phyloP scores from a whole-genome alignment of 2,113 vertebrate genomes.

The Danionella cerebrum region DNA sequence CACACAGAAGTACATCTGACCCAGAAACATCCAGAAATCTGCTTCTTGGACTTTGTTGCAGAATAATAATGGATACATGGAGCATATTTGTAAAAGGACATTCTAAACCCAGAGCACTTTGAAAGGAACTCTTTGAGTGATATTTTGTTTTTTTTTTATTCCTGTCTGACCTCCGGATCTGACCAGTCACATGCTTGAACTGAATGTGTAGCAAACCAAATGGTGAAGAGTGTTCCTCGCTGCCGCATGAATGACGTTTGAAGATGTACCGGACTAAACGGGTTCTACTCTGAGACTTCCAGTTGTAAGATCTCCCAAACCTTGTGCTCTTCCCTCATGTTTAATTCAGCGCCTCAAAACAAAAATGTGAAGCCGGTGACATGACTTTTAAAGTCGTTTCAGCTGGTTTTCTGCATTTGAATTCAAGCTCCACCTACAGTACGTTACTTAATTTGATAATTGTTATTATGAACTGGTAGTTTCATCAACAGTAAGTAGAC shows the following conservation, averaged over 20 bases:
- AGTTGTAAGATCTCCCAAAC: slow-evolving; percentile 19
- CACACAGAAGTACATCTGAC: slow-evolving; percentile 68
- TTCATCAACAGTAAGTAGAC: slow-evolving; percentile 13
- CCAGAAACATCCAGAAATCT: slow-evolving; percentile 51
- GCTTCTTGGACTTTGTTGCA: slow-evolving; percentile 58
- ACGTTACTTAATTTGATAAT: neutral
- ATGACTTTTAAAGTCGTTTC: slow-evolving; percentile 1
- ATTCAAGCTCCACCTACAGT: slow-evolving; percentile 4
- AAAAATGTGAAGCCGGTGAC: neutral
- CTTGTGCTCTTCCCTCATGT: slow-evolving; percentile 21
- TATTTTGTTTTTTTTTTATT: slow-evolving; percentile 39
- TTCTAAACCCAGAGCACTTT: slow-evolving; percentile 36
- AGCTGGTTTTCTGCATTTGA: slow-evolving; percentile 6
- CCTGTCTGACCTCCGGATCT: slow-evolving; percentile 15
- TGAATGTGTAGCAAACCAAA: slow-evolving; percentile 37
- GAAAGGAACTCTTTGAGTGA: slow-evolving; percentile 40
- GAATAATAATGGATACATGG: slow-evolving; percentile 45
- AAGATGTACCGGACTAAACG: slow-evolving; percentile 27
- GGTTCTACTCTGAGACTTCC: slow-evolving; percentile 25
- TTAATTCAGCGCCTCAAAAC: slow-evolving; percentile 18
- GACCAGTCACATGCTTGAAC: slow-evolving; percentile 24
- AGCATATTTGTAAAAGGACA: slow-evolving; percentile 64
- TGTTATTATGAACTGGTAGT: slow-evolving; percentile 13
- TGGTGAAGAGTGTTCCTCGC: slow-evolving; percentile 15
- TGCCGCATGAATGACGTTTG: slow-evolving; percentile 32